Evolutionary conservation across 53 echinoderm and acorn worm species (phyloP), one percentile per base, ranked within the genome.

Genomic region (Astropecten irregularis): DNA sequence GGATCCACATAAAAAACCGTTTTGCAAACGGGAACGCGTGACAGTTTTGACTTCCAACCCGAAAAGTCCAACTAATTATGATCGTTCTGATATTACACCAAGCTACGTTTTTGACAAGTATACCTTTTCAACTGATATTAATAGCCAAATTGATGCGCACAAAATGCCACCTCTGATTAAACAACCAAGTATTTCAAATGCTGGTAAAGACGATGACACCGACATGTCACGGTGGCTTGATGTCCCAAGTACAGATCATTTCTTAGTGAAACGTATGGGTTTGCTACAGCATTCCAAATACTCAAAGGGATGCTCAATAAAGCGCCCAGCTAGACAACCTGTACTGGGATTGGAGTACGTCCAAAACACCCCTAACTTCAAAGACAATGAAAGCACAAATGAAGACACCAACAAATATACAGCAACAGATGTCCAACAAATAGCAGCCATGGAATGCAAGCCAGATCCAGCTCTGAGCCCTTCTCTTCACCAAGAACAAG

Each of bases 321-420:
- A 91, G 57, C 68, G 49, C 4, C 69, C 76, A 6, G 92, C 93
- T 0, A 68, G 97, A n/a, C 91, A 89, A 29, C 99, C 99, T 0
- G 77, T 99, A 3, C 84, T 88, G 0, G 99, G 99, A 0, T 52
- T 99, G 1, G 99, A 99, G 52, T 99, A 99, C 67, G 84, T 93
- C 49, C 84, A 88, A 55, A 93, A 93, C 28, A 82, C 59, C 16
- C 57, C 72, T 2, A 70, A 71, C 25, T 18, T 38, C 39, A 38
- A 44, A 23, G 69, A 84, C 13, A 27, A 35, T 22, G 65, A 86
- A 15, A 52, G 38, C 35, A 20, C 53, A n/a, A 42, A 73, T 20
- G 33, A 44, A 1, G 71, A 71, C 46, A 40, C 28, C 23, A 71
- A 30, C 20, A 25, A 44, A 14, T 15, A 4, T 30, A 16, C 3